Evolutionary conservation across 2,113 vertebrate genomes (phyloP).

Genomic region (Microcebus lehilahytsara): DNA sequence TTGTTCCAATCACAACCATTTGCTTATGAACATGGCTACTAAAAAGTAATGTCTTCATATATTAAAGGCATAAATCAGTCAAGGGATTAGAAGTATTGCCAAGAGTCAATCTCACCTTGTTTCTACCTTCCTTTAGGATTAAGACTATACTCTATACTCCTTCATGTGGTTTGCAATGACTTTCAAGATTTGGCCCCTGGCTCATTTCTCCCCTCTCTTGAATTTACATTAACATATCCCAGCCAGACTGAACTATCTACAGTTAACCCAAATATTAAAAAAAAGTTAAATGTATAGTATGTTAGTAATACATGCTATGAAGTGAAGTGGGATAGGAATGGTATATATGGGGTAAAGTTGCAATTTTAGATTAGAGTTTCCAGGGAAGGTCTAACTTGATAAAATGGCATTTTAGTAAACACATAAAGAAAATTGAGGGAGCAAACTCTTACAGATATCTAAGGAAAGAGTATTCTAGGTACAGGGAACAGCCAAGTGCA

Average conservation of each 20-base stretch:
- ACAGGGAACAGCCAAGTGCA: neutral
- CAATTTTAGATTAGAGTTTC: neutral
- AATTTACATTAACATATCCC: neutral
- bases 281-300: neutral
- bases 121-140: neutral
- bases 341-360: neutral
- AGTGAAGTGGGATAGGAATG: neutral
- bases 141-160: neutral
- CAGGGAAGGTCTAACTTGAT: neutral
- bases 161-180: neutral
- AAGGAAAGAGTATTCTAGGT: neutral
- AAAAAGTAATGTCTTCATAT: neutral
- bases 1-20: neutral
- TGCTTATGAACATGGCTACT: neutral
- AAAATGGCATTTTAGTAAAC: neutral
- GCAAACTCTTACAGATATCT: neutral
- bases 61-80: neutral
- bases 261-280: neutral
- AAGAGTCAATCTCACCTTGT: neutral
- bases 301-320: neutral
- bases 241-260: neutral
- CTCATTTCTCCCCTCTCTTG: neutral
- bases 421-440: neutral
- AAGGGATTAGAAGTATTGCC: neutral
- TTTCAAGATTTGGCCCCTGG: neutral